phyloP scores from a whole-genome alignment of 2,888 invertebrate species.

The Listrodromus nycthemerus region DNA sequence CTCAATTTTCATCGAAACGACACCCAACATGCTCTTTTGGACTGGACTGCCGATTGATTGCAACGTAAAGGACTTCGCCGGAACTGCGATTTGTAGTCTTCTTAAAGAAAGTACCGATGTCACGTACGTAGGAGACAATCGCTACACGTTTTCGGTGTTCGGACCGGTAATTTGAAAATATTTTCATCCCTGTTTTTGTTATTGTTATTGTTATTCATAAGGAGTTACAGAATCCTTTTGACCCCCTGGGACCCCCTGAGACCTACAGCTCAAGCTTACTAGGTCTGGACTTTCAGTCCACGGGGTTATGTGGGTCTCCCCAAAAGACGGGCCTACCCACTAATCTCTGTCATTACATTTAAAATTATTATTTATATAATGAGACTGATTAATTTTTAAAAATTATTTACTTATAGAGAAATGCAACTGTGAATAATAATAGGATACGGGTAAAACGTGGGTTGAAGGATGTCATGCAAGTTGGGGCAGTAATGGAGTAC shows the following conservation, averaged over 20 bases:
- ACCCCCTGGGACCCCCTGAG: too few species aligned
- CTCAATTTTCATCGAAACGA: conserved; percentile 88
- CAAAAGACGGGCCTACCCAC: too few species aligned
- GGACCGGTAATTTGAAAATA: conserved; percentile 86
- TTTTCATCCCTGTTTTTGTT: too few species aligned
- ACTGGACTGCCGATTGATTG: conserved; percentile 91
- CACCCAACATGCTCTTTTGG: conserved; percentile 90
- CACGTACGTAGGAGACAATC: conserved; percentile 86
- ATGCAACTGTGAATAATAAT: conserved; percentile 88
- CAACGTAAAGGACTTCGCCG: conserved; percentile 90
- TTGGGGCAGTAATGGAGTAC: conserved; percentile 90
- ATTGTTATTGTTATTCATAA: too few species aligned
- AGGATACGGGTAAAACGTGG: conserved; percentile 91
- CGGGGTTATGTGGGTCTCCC: too few species aligned
- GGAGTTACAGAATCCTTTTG: too few species aligned
- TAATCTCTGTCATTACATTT: not conserved
- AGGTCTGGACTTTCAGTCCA: too few species aligned
- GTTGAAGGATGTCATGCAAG: conserved; percentile 88
- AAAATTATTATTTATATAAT: not conserved
- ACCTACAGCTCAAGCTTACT: too few species aligned
- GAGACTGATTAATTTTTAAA: not conserved
- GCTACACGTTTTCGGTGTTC: conserved; percentile 90
- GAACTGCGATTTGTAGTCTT: conserved; percentile 90
- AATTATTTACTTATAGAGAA: conserved; percentile 87
- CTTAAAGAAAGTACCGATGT: conserved; percentile 88